Conservation (phyloP, 2,888 invertebrate species). For the Trissolcus japonicus region DNA sequence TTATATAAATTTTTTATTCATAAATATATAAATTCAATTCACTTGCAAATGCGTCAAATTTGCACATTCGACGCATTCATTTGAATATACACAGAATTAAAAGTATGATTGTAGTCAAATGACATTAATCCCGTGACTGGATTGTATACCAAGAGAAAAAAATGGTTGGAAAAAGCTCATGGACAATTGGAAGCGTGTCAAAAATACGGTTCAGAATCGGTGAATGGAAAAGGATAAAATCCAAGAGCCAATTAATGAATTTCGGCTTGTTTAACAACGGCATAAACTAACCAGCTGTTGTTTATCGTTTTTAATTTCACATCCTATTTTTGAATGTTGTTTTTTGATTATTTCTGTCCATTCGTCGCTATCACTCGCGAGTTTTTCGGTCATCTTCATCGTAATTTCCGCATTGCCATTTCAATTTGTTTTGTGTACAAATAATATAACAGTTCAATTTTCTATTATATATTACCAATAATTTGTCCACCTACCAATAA, state of each 20-base stretch:
- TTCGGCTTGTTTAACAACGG: not conserved
- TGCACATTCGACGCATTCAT: conserved; percentile 29
- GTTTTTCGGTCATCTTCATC: too few species aligned
- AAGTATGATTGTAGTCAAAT: conserved; percentile 29
- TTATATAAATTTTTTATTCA: too few species aligned
- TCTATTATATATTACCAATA: too few species aligned
- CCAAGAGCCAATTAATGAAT: conserved; percentile 18
- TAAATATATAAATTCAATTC: too few species aligned
- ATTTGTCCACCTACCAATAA: too few species aligned
- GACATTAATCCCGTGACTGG: conserved; percentile 31
- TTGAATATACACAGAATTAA: conserved; percentile 40
- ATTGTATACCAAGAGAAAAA: conserved; percentile 15
- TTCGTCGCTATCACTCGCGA: too few species aligned
- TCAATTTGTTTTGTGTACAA: too few species aligned
- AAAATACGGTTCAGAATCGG: conserved; percentile 18
- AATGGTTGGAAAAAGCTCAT: conserved; percentile 1
- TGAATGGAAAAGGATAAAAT: conserved; percentile 22
- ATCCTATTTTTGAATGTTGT: too few species aligned
- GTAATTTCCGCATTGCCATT: too few species aligned
- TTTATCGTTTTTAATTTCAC: too few species aligned
- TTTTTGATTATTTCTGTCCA: not conserved
- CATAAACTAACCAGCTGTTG: not conserved
- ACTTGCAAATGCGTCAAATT: not conserved
- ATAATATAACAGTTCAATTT: too few species aligned
- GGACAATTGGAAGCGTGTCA: conserved; percentile 16